phyloP scores from a whole-genome alignment of 2,888 invertebrate genomes.

The Listrodromus nycthemerus region DNA sequence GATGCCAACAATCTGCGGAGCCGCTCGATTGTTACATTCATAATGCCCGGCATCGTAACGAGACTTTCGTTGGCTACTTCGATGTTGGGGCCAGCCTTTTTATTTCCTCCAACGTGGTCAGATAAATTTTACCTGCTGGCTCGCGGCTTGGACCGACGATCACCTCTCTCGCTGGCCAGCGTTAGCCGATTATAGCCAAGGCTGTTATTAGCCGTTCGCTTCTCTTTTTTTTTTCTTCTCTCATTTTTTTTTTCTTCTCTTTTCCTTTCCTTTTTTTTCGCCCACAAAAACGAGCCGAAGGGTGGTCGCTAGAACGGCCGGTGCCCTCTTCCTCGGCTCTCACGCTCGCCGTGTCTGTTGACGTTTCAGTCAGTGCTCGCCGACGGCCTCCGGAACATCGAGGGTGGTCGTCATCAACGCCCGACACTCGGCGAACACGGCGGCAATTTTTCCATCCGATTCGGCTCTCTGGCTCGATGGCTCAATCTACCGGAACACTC shows the following conservation, averaged over 20 bases:
- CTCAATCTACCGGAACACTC: constrained; percentile 15
- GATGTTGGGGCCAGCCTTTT: constrained; percentile 40
- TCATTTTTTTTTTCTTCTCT: background rate
- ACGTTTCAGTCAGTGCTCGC: constrained; percentile 57
- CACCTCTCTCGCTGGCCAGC: constrained; percentile 52
- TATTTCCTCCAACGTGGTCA: constrained; percentile 67
- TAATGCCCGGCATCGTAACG: constrained; percentile 52
- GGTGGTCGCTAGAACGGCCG: constrained; percentile 43
- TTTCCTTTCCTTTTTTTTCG: constrained; percentile 15
- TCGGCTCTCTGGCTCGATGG: constrained; percentile 16
- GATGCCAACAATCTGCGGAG: background rate
- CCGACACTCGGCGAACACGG: constrained; percentile 11
- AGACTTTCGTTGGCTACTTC: constrained; percentile 67
- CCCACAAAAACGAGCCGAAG: constrained; percentile 55
- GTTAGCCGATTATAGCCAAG: constrained; percentile 72
- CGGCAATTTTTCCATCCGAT: background rate
- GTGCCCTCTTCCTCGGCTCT: constrained; percentile 58
- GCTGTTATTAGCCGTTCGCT: constrained; percentile 71
- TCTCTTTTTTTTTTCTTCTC: constrained; percentile 34
- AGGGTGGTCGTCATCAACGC: constrained; percentile 61
- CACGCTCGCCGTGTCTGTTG: constrained; percentile 38
- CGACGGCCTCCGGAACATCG: constrained; percentile 57
- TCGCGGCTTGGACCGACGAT: constrained; percentile 37
- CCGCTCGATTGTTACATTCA: background rate
- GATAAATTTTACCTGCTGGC: constrained; percentile 70